Evolutionary conservation across 2,113 vertebrate species (phyloP).

Genomic region (Semnornis frantzii): DNA sequence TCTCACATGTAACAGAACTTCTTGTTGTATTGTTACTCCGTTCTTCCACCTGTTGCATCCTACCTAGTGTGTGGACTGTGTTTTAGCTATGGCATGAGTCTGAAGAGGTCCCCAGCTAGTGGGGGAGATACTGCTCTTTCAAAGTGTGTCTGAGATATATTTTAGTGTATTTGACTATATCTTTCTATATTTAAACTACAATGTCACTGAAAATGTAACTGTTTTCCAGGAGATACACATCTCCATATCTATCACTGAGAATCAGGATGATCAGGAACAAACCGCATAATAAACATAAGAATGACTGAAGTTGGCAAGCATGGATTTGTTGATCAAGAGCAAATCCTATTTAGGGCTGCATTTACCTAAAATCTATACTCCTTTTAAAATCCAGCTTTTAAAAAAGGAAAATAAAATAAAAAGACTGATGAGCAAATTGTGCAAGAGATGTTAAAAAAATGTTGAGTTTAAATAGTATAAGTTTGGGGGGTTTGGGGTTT

Average conservation of each 20-base stretch:
- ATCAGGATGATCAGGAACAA: neutral
- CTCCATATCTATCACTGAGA: neutral
- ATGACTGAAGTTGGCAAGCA: fast-evolving
- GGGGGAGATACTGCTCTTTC: neutral
- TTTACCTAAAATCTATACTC: neutral
- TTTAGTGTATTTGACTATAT: neutral
- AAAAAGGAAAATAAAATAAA: neutral
- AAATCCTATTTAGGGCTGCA: neutral
- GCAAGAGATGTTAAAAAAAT: neutral
- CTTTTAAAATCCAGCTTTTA: neutral
- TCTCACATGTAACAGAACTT: neutral
- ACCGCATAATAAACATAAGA: neutral
- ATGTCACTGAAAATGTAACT: neutral
- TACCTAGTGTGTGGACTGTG: neutral
- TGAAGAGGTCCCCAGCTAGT: neutral
- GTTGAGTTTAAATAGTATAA: neutral
- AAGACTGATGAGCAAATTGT: neutral
- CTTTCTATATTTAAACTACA: neutral
- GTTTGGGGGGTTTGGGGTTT: neutral
- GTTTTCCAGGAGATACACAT: neutral
- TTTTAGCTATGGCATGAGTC: fast-evolving
- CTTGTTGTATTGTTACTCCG: neutral
- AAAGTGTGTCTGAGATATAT: neutral
- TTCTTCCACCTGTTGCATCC: neutral
- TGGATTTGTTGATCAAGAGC: neutral